Evolutionary conservation across 2,888 invertebrate species (phyloP).

Genomic region (Axea sp.): DNA sequence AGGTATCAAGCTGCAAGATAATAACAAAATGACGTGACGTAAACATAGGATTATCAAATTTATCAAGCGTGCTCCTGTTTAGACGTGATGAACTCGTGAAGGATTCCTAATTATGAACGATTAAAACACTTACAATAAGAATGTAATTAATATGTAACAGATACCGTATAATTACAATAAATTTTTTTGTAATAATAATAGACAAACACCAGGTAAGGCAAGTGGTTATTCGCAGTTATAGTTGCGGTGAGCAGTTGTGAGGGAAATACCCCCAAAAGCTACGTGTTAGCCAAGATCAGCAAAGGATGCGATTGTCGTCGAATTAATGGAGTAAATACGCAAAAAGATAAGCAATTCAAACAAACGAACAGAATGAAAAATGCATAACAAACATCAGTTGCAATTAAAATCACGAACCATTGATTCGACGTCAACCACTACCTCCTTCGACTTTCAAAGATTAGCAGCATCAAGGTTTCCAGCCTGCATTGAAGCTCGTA

Average conservation of each 20-base stretch:
- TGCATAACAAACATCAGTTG: slow-evolving; percentile 9
- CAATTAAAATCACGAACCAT: slow-evolving; percentile 30
- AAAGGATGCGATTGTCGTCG: slow-evolving; percentile 65
- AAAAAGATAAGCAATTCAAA: slow-evolving; percentile 22
- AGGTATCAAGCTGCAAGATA: slow-evolving; percentile 46
- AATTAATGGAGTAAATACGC: slow-evolving; percentile 13
- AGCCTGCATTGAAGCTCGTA: slow-evolving; percentile 72
- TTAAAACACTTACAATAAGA: slow-evolving; percentile 39
- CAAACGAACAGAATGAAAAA: slow-evolving; percentile 12
- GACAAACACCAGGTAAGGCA: slow-evolving; percentile 80
- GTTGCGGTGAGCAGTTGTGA: slow-evolving; percentile 80
- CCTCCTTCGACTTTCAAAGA: slow-evolving; percentile 74
- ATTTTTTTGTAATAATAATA: slow-evolving; percentile 71
- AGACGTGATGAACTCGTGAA: slow-evolving; percentile 38
- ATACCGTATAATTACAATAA: slow-evolving; percentile 67
- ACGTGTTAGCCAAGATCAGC: slow-evolving; percentile 79
- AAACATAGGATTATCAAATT: slow-evolving; percentile 21
- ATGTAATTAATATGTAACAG: slow-evolving; percentile 58
- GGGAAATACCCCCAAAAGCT: slow-evolving; percentile 79
- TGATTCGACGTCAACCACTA: slow-evolving; percentile 56
- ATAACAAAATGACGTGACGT: slow-evolving; percentile 46
- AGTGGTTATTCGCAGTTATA: slow-evolving; percentile 80
- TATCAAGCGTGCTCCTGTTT: slow-evolving; percentile 58
- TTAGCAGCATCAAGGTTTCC: slow-evolving; percentile 78
- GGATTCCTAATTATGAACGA: slow-evolving; percentile 30